Conservation (phyloP, 2,113 vertebrate species). For the Sinocyclocheilus maitianheensis region DNA sequence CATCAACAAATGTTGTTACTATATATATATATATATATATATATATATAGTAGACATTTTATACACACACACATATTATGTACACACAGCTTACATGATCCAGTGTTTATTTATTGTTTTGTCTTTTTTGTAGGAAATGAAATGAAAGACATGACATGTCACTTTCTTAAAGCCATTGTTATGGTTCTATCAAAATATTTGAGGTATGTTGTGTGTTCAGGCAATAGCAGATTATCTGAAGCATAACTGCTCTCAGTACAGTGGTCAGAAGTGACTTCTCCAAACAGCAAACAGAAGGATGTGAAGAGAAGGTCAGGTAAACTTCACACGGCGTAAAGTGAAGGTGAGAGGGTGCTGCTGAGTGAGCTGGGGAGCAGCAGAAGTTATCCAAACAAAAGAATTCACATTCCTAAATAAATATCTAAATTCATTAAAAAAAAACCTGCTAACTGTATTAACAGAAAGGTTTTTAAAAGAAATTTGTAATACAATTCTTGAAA, state of each 20-base stretch:
- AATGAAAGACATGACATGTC: neutral
- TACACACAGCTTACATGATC: too few species aligned
- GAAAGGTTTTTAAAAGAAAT: too few species aligned
- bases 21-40: too few species aligned
- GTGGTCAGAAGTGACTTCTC: neutral
- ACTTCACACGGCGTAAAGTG: neutral
- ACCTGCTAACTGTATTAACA: too few species aligned
- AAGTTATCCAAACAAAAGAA: neutral
- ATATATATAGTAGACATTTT: too few species aligned
- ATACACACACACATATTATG: too few species aligned
- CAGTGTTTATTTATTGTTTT: too few species aligned
- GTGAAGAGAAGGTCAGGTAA: slow-evolving; percentile 25
- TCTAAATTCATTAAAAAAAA: too few species aligned
- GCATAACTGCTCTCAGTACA: too few species aligned
- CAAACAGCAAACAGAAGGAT: neutral
- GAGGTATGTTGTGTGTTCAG: neutral
- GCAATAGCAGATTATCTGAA: neutral
- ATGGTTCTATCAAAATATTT: neutral
- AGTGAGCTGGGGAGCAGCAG: too few species aligned
- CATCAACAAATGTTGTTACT: neutral
- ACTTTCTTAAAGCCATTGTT: neutral
- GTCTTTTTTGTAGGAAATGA: too few species aligned
- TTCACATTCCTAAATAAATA: too few species aligned
- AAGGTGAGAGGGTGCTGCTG: neutral
- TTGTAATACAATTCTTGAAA: neutral